Conservation (phyloP, 1,140 invertebrate species). For the Drosophila pruinosa region DNA sequence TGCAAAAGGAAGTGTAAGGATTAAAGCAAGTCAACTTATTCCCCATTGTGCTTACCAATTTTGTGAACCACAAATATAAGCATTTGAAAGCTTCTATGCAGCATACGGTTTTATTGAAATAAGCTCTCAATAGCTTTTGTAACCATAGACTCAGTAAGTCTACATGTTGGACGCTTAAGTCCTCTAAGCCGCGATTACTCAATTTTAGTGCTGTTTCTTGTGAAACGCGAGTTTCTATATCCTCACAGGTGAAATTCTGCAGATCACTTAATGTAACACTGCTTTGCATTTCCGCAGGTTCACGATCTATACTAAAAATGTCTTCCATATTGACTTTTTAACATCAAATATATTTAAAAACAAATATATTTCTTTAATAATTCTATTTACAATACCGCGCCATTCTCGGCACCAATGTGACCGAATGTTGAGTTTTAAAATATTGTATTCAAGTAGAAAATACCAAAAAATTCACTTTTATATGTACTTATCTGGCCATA, state of each 20-base stretch:
- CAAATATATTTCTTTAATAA: background rate
- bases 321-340: constrained; percentile 7
- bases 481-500: too few species aligned
- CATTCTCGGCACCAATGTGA: background rate
- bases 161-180: constrained; percentile 2
- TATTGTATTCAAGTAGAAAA: too few species aligned
- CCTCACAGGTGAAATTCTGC: constrained; percentile 28
- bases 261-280: constrained; percentile 41
- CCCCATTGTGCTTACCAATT: constrained; percentile 4
- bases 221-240: constrained; percentile 35
- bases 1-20: background rate
- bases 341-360: background rate
- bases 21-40: background rate
- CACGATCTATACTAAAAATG: background rate
- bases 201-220: constrained; percentile 34
- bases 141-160: constrained; percentile 57
- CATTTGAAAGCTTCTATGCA: constrained; percentile 27
- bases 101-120: constrained; percentile 19
- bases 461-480: too few species aligned
- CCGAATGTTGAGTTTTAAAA: background rate
- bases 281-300: background rate
- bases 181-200: constrained; percentile 26
- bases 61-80: constrained; percentile 44
- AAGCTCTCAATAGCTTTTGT: constrained; percentile 47
- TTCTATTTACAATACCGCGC: constrained; percentile 21